Percentiles rank a stretch among this genome's conserved stretches.
phyloP scores from a whole-genome alignment of 1,140 invertebrate genomes.

The Subanguina moxae region DNA sequence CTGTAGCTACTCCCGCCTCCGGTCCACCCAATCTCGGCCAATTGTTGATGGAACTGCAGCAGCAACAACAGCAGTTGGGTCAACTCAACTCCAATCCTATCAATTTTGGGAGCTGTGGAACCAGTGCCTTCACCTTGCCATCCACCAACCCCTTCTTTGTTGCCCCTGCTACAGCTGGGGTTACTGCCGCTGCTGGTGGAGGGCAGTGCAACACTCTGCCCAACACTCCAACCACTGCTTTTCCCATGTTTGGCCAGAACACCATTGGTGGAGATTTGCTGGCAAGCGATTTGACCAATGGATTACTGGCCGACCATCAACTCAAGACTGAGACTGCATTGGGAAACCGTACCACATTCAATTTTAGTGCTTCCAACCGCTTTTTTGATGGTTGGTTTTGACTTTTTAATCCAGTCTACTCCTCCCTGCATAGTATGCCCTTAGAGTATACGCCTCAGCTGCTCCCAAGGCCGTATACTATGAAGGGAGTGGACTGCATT shows the following conservation, averaged over 20 bases:
- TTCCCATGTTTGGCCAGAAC: too few species aligned
- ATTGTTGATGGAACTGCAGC: slow-evolving; percentile 5
- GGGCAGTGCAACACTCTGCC: neutral
- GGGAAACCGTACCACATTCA: neutral
- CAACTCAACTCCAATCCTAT: slow-evolving; percentile 13
- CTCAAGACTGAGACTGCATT: too few species aligned
- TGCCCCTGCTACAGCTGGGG: neutral
- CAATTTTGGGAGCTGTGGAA: neutral
- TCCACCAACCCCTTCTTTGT: neutral
- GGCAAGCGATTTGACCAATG: too few species aligned
- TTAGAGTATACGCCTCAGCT: too few species aligned
- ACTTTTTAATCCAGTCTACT: too few species aligned
- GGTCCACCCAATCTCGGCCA: neutral
- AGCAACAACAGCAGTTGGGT: slow-evolving; percentile 20
- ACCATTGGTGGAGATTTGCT: too few species aligned
- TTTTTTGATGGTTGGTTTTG: neutral
- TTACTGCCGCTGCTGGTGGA: neutral
- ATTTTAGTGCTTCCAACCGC: neutral
- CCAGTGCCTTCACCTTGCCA: neutral
- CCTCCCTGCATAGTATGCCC: too few species aligned
- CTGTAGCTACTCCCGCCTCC: slow-evolving; percentile 3
- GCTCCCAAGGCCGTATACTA: too few species aligned
- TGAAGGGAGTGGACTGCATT: too few species aligned
- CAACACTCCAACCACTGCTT: neutral
- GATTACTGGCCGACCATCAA: too few species aligned